phyloP scores from a whole-genome alignment of 1,140 invertebrate genomes.

The Tetramorium simillimum region DNA sequence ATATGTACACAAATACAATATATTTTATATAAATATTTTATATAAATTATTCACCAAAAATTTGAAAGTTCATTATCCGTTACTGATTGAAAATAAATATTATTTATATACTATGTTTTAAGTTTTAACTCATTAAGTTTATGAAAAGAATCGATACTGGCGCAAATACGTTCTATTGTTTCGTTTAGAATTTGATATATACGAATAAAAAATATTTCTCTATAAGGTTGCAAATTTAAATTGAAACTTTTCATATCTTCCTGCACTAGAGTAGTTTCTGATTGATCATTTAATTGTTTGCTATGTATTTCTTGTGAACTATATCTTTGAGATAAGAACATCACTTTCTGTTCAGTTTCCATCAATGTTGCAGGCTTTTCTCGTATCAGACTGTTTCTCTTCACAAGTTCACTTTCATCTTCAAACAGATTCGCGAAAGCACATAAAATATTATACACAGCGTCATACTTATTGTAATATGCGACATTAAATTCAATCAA shows the following conservation, averaged over 20 bases:
- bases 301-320: not conserved
- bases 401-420: slow-evolving; percentile 58
- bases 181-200: slow-evolving; percentile 60
- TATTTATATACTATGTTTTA: not conserved
- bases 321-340: not conserved
- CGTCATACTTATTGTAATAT: slow-evolving; percentile 26
- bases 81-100: not conserved
- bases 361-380: not conserved
- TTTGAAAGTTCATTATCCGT: not conserved
- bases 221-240: slow-evolving; percentile 32
- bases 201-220: slow-evolving; percentile 68
- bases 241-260: not conserved
- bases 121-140: slow-evolving; percentile 44
- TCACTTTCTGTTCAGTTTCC: not conserved
- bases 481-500: not conserved
- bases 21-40: not conserved
- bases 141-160: slow-evolving; percentile 68
- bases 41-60: not conserved
- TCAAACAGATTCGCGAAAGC: slow-evolving; percentile 73
- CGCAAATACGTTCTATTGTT: slow-evolving; percentile 54
- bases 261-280: not conserved
- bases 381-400: not conserved
- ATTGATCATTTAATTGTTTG: not conserved
- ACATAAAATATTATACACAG: slow-evolving; percentile 66
- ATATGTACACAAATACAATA: not conserved